These are phyloP conservation scores for Taxidea taxus DNA, from an alignment of 2,113 vertebrate species.

Conservation along the genomic window DNA sequence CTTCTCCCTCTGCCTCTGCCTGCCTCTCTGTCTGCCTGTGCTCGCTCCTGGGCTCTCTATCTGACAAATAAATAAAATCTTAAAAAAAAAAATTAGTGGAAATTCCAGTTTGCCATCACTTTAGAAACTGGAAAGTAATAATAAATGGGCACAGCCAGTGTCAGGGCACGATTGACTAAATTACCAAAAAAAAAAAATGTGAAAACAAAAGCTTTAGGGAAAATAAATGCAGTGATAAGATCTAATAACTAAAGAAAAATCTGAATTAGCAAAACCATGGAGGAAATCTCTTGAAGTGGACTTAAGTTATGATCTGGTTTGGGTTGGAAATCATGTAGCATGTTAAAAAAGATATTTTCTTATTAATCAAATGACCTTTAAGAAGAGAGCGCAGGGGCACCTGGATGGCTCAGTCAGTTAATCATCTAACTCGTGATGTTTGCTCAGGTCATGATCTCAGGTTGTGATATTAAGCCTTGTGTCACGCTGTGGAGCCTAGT, in stretches of 20 bases:
- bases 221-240: background rate
- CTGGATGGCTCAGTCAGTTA: background rate
- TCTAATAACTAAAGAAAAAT: background rate
- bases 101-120: constrained; percentile 60
- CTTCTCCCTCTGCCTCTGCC: too few relatives aligned
- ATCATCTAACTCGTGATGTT: background rate
- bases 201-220: background rate
- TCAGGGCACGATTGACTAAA: background rate
- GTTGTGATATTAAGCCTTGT: background rate
- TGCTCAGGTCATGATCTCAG: background rate
- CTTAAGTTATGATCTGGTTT: background rate
- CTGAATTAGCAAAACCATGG: background rate
- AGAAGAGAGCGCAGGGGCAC: background rate
- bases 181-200: background rate
- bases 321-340: background rate
- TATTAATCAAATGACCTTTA: background rate
- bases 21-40: too few relatives aligned
- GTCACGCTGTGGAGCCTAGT: background rate
- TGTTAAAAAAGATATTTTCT: background rate
- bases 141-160: constrained; percentile 17
- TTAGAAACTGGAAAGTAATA: constrained; percentile 63
- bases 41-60: too few relatives aligned
- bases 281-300: background rate
- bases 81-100: constrained; percentile 70
- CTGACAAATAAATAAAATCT: too few relatives aligned